Percentiles rank a stretch among this genome's conserved stretches.
Evolutionary conservation across 2,888 invertebrate species (phyloP).

Genomic region (Tortrix viridana): DNA sequence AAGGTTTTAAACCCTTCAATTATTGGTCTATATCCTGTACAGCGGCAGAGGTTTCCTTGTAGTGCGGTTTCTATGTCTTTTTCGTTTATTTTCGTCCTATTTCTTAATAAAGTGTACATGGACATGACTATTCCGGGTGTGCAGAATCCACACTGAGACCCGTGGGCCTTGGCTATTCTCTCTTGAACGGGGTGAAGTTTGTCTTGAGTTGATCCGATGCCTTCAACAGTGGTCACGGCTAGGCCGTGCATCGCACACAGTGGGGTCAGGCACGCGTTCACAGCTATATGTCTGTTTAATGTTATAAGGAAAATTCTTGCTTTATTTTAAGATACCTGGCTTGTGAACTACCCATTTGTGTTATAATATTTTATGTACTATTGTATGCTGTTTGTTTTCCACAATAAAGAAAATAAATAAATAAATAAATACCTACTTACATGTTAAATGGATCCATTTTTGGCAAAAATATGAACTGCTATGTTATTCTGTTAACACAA

Average conservation of each 20-base stretch:
- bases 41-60: constrained; percentile 94
- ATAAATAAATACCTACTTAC: no score
- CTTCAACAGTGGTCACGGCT: constrained; percentile 96
- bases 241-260: constrained; percentile 93
- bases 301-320: constrained; percentile 49
- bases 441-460: no score
- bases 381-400: no score
- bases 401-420: no score
- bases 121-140: constrained; percentile 99
- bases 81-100: constrained; percentile 88
- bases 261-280: constrained; percentile 95
- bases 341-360: no score
- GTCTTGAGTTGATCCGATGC: constrained; percentile 92
- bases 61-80: constrained; percentile 91
- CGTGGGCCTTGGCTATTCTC: constrained; percentile 94
- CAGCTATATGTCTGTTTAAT: constrained; percentile 88
- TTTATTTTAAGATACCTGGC: no score
- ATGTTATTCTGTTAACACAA: no score
- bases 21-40: constrained; percentile 97
- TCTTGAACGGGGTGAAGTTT: constrained; percentile 94
- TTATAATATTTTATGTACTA: no score
- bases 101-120: constrained; percentile 94
- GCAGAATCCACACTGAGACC: constrained; percentile 97
- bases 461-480: no score
- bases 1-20: constrained; percentile 95